These are phyloP conservation scores for Bombyx huttoni DNA, from an alignment of 2,888 invertebrate genomes.

Conservation along the genomic window DNA sequence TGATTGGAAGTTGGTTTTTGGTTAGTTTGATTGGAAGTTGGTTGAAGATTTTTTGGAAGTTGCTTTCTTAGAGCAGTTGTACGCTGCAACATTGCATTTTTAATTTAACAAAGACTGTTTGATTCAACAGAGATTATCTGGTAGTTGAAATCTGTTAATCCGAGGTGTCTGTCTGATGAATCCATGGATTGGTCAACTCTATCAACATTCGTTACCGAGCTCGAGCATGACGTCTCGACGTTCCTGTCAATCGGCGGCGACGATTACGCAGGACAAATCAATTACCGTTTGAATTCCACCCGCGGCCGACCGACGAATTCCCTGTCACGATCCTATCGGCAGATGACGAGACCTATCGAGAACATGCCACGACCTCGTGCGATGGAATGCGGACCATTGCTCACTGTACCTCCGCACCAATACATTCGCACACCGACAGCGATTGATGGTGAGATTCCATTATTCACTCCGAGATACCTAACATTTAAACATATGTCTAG, in stretches of 20 bases:
- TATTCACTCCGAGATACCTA: conserved; percentile 55
- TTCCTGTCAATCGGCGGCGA: conserved; percentile 55
- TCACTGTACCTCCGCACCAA: conserved; percentile 30
- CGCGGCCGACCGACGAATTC: conserved; percentile 60
- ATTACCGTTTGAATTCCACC: conserved; percentile 64
- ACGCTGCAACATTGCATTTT: too few species aligned
- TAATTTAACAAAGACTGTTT: too few species aligned
- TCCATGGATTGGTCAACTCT: conserved; percentile 1
- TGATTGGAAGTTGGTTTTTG: too few species aligned
- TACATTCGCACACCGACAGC: conserved; percentile 45
- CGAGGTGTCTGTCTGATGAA: neutral
- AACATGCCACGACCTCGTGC: conserved; percentile 31
- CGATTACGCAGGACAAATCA: conserved; percentile 70
- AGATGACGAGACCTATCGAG: conserved; percentile 51
- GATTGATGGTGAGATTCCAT: conserved; percentile 54
- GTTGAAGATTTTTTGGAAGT: too few species aligned
- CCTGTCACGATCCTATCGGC: conserved; percentile 61
- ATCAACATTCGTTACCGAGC: conserved; percentile 15
- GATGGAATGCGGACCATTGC: conserved; percentile 47
- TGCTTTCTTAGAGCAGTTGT: too few species aligned
- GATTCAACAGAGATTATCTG: too few species aligned
- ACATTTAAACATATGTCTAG: conserved; percentile 50
- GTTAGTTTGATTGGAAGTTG: too few species aligned
- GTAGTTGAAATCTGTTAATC: neutral
- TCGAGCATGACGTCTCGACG: conserved; percentile 41